Percentiles rank a stretch among this genome's conserved stretches.
These are phyloP conservation scores for Chelonus insularis DNA, from an alignment of 1,140 invertebrate species.

Conservation along the genomic window DNA sequence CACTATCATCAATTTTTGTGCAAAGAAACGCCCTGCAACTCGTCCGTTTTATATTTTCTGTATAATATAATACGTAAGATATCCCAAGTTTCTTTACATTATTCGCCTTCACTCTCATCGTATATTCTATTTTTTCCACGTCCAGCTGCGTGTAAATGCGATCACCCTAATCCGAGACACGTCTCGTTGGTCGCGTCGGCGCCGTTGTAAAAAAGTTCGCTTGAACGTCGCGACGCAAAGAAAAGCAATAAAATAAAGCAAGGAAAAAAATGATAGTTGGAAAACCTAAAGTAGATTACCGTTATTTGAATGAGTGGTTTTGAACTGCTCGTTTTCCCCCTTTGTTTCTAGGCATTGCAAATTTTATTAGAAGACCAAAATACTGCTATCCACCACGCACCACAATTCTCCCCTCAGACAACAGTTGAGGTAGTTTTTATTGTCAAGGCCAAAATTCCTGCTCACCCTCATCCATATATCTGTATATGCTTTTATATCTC, in stretches of 20 bases:
- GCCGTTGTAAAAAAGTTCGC: constrained; percentile 17
- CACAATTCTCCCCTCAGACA: not conserved
- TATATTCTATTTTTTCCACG: constrained; percentile 20
- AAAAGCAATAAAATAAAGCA: not conserved
- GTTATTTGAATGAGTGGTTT: too few species aligned
- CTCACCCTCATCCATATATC: not conserved
- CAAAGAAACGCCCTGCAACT: too few species aligned
- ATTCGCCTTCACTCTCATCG: constrained; percentile 4
- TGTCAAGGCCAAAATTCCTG: not conserved
- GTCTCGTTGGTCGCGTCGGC: constrained; percentile 20
- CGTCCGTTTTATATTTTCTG: too few species aligned
- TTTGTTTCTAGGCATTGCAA: not conserved
- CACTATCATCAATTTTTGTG: too few species aligned
- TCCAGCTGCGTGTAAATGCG: constrained; percentile 5
- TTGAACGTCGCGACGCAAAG: not conserved
- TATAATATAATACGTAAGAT: not conserved
- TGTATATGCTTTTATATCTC: not conserved
- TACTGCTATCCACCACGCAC: not conserved
- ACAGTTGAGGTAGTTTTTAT: not conserved
- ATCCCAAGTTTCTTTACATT: not conserved
- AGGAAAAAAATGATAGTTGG: not conserved
- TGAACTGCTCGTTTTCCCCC: not conserved
- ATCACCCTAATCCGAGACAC: constrained; percentile 10
- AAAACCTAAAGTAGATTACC: not conserved
- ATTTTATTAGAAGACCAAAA: not conserved